These are phyloP conservation scores for Cyclophora punctaria DNA, from an alignment of 2,888 invertebrate species.

Conservation along the genomic window DNA sequence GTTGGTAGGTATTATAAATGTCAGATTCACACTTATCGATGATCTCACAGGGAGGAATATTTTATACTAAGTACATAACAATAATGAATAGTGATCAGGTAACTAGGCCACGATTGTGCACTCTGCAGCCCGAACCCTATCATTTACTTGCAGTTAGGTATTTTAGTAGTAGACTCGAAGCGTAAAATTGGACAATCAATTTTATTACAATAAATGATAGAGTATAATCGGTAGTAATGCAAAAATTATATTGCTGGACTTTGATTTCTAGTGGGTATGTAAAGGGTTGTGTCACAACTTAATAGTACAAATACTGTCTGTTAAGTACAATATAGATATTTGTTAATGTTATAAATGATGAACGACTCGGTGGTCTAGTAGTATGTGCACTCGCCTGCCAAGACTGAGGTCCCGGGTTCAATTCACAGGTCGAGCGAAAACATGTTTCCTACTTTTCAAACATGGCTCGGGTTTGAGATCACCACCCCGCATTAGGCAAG, in stretches of 20 bases:
- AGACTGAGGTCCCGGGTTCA: no score
- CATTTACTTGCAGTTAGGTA: slow-evolving; percentile 18
- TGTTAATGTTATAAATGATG: no score
- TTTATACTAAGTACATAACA: slow-evolving; percentile 22
- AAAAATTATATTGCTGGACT: not conserved
- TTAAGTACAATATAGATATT: no score
- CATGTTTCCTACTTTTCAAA: no score
- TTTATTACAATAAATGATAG: slow-evolving; percentile 25
- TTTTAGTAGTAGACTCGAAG: slow-evolving; percentile 23
- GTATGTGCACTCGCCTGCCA: no score
- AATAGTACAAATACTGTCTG: no score
- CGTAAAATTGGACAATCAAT: slow-evolving; percentile 24
- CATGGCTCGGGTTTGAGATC: no score
- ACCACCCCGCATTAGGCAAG: no score
- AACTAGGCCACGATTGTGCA: slow-evolving; percentile 24
- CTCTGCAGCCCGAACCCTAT: slow-evolving; percentile 13
- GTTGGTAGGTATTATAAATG: slow-evolving; percentile 3
- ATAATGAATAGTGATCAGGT: slow-evolving; percentile 18
- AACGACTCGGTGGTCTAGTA: no score
- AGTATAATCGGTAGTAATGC: slow-evolving; percentile 11
- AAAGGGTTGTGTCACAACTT: no score
- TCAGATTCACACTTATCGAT: slow-evolving; percentile 26
- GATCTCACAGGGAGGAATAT: slow-evolving; percentile 33
- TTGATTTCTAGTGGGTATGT: no score
- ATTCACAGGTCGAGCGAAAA: no score